A percentile compares a stretch with the other conserved stretches of the same genome.
Conservation (phyloP, 2,888 invertebrate species). For the Galerucella pusilla region DNA sequence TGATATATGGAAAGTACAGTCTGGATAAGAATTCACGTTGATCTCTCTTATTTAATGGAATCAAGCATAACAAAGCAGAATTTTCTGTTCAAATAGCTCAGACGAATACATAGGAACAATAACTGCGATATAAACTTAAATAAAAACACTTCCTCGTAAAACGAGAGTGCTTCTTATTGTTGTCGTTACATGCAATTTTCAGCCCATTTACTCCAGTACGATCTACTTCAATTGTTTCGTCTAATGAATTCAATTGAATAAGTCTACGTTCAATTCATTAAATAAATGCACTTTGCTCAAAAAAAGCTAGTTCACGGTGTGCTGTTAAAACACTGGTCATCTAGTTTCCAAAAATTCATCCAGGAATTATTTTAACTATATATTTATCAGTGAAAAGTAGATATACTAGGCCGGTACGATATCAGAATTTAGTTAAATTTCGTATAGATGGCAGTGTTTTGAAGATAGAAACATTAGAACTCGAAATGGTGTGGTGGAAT, state of each 20-base stretch:
- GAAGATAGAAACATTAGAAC: too few relatives aligned
- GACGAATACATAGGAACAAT: not conserved
- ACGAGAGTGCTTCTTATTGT: constrained; percentile 1
- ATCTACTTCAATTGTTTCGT: not conserved
- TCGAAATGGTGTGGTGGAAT: too few relatives aligned
- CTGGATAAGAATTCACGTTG: not conserved
- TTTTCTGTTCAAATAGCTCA: not conserved
- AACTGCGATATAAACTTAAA: constrained; percentile 1
- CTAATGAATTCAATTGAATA: constrained; percentile 8
- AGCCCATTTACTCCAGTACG: constrained; percentile 10
- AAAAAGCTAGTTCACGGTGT: not conserved
- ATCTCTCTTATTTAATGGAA: not conserved
- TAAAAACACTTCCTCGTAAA: not conserved
- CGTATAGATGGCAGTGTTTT: too few relatives aligned
- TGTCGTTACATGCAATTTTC: constrained; percentile 12
- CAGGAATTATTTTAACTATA: too few relatives aligned
- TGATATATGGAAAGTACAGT: not conserved
- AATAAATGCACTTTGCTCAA: not conserved
- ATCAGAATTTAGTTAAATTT: too few relatives aligned
- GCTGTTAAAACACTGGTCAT: not conserved
- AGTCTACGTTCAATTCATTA: not conserved
- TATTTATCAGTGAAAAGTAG: too few relatives aligned
- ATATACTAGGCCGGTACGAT: too few relatives aligned
- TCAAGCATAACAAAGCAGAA: not conserved
- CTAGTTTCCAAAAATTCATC: not conserved